A percentile compares a stretch with the other conserved stretches of the same genome.
These are phyloP conservation scores for Melieria crassipennis DNA, from an alignment of 2,888 invertebrate genomes.

Conservation along the genomic window DNA sequence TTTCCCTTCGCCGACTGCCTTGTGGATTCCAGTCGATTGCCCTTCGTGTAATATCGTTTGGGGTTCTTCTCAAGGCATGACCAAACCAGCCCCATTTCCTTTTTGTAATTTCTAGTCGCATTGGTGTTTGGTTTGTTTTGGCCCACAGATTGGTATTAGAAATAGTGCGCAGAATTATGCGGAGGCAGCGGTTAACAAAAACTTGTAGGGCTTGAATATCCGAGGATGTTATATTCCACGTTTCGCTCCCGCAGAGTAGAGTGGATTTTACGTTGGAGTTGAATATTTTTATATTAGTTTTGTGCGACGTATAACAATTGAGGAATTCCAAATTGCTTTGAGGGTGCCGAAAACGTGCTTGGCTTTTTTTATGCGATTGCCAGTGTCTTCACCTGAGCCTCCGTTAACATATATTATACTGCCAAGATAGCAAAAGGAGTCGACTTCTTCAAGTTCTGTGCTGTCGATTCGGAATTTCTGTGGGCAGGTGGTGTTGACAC, in stretches of 20 bases:
- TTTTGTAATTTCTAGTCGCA: too few species aligned
- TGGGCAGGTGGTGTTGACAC: conserved; percentile 1
- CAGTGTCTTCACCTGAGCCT: neutral
- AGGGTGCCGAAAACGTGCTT: neutral
- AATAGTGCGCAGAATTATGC: too few species aligned
- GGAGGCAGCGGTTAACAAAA: too few species aligned
- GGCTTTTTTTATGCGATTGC: neutral
- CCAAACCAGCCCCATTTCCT: conserved; percentile 9
- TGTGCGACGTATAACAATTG: too few species aligned
- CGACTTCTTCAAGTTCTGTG: too few species aligned
- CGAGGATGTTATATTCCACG: neutral
- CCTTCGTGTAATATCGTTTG: neutral
- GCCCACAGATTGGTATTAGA: too few species aligned
- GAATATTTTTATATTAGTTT: conserved; percentile 2
- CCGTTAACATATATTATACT: neutral
- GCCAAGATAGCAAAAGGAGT: too few species aligned
- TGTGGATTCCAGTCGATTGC: neutral
- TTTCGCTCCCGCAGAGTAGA: conserved; percentile 4
- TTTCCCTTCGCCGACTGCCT: too few species aligned
- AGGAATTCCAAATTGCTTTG: too few species aligned
- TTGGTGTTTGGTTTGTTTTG: too few species aligned
- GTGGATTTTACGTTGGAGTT: conserved; percentile 6
- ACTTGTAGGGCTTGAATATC: neutral
- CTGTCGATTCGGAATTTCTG: neutral
- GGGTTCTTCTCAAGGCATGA: neutral